These are phyloP conservation scores for Gephyroberyx darwinii DNA, from an alignment of 2,797 vertebrate species.

Conservation along the genomic window DNA sequence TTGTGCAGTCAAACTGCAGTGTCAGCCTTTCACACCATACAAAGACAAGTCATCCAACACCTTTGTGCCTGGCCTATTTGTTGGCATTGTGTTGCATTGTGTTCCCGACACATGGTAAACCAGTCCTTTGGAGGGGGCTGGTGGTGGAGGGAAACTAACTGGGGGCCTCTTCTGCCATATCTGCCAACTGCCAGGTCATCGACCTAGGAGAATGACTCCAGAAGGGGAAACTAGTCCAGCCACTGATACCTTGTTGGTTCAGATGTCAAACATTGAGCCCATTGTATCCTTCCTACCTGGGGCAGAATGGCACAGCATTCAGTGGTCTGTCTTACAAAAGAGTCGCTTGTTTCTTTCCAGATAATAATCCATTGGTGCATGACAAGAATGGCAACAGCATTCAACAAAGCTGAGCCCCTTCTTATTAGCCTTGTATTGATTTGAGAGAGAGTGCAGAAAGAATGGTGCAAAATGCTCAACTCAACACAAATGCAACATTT, in stretches of 20 bases:
- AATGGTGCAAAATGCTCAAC: conserved; percentile 24
- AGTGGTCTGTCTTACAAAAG: conserved; percentile 27
- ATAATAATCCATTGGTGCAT: conserved; percentile 26
- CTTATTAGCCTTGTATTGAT: conserved; percentile 38
- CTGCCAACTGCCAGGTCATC: conserved; percentile 55
- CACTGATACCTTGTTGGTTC: conserved; percentile 30
- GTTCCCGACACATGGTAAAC: conserved; percentile 57
- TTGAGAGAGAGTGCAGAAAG: conserved; percentile 17
- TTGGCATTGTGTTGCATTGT: conserved; percentile 66
- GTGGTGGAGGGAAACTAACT: conserved; percentile 28
- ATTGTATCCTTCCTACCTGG: conserved; percentile 62
- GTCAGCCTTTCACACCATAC: conserved; percentile 71
- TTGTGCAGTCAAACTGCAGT: conserved; percentile 63
- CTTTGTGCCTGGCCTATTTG: conserved; percentile 53
- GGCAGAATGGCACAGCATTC: conserved; percentile 26
- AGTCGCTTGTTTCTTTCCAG: conserved; percentile 37
- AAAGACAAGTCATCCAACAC: conserved; percentile 78
- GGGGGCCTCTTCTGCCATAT: conserved; percentile 7
- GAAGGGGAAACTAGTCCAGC: conserved; percentile 28
- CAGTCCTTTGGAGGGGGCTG: conserved; percentile 33
- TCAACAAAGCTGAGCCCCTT: conserved; percentile 29
- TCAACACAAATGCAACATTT: conserved; percentile 11
- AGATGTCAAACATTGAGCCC: conserved; percentile 56
- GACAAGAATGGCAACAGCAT: conserved; percentile 23
- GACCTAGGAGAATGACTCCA: conserved; percentile 32